Evolutionary conservation across 2,113 vertebrate species (phyloP), one percentile per base, ranked within the genome.

Genomic region (Tretioscincus oriximinensis): DNA sequence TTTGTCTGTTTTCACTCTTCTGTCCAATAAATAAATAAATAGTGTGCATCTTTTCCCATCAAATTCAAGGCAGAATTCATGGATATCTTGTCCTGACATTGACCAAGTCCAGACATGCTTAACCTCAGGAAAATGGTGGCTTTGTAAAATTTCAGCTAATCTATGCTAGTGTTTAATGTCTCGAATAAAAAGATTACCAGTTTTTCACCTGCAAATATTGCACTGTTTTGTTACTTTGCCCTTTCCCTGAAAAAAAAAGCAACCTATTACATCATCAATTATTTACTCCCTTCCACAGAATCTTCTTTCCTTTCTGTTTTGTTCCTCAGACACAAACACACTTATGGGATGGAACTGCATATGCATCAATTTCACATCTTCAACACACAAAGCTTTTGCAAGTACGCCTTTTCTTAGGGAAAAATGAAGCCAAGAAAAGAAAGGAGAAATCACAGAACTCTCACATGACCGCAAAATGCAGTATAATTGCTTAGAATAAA

Each of bases 351-450:
- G 86, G 58, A 89, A 66, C 84, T 90, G 24, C 54, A 51, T 54
- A 83, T 90, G 65, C 90, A 89, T 90, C 77, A 92, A 63, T 31
- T 35, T 49, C 86, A 80, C 88, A 24, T 86, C 29, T 83, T 84
- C 8, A 90, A 79, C 68, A 90, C 79, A 88, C 81, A 88, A 90
- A 85, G 35, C 68, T 86, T 85, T 89, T 76, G 88, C 67, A 3
- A 26, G n/a, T 77, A 12, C 12, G 1, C 86, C 84, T 88, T 41
- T 89, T 9, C 20, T 90, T 91, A 75, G 88, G 78, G 61, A 88
- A 77, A 51, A 88, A 87, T 70, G 54, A 58, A 58, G 54, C 54
- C 54, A 58, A 58, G 54, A 18, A 58, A 58, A 58, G 49, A 18
- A 58, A 18, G 54, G 92, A 82, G 76, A 91, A 89, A 87, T 69